These are phyloP conservation scores for Ceuthmochares aereus DNA, from an alignment of 2,113 vertebrate genomes.

Conservation along the genomic window DNA sequence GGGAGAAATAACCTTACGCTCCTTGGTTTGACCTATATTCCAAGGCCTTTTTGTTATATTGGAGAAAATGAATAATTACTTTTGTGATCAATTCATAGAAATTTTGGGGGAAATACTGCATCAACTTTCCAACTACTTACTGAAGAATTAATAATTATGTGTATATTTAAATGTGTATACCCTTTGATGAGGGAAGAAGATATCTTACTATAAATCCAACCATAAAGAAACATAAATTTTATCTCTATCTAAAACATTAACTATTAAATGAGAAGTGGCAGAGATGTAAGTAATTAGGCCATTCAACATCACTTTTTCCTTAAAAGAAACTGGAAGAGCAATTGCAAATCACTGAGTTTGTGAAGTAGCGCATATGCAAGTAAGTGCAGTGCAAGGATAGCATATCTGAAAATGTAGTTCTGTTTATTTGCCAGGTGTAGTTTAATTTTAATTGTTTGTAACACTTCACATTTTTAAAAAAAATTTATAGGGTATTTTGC, in stretches of 20 bases:
- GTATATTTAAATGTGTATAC: neutral
- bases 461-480: neutral
- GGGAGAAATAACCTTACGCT: neutral
- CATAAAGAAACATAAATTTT: neutral
- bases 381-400: neutral
- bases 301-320: neutral
- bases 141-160: slow-evolving; percentile 16
- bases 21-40: slow-evolving; percentile 8
- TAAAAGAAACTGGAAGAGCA: neutral
- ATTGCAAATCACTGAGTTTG: neutral
- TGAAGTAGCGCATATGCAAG: neutral
- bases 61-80: neutral
- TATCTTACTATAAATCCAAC: slow-evolving; percentile 9
- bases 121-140: neutral
- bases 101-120: neutral
- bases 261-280: neutral
- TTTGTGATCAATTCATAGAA: neutral
- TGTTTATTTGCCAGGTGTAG: neutral
- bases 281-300: neutral
- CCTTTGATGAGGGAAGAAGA: neutral
- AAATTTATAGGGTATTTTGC: neutral
- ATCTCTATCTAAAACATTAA: neutral
- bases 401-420: neutral
- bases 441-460: neutral
- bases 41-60: neutral